Percentiles rank a stretch among this genome's conserved stretches.
Evolutionary conservation across 1,140 invertebrate genomes (phyloP).

Genomic region (Drosophila neocordata): DNA sequence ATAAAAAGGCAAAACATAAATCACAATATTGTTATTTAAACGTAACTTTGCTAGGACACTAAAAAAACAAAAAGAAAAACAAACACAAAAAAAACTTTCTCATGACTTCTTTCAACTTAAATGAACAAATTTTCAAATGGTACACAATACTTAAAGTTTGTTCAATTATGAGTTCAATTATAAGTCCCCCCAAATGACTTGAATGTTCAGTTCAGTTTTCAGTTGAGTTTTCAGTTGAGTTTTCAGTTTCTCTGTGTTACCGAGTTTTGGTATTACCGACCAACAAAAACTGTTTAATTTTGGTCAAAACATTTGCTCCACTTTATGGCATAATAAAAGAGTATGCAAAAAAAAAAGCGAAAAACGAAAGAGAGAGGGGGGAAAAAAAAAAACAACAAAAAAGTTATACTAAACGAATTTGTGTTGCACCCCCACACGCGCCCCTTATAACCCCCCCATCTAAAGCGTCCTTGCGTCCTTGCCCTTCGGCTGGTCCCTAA

Average conservation of each 20-base stretch:
- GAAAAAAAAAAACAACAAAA: conserved; percentile 12
- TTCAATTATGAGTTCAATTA: conserved; percentile 74
- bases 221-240: conserved; percentile 12
- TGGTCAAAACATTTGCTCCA: conserved; percentile 60
- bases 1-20: not conserved
- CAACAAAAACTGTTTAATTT: conserved; percentile 60
- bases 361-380: not conserved
- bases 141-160: conserved; percentile 50
- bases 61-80: not conserved
- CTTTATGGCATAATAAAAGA: conserved; percentile 65
- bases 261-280: conserved; percentile 40
- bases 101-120: conserved; percentile 32
- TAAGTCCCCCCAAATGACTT: conserved; percentile 28
- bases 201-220: conserved; percentile 18
- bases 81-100: not conserved
- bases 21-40: not conserved
- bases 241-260: conserved; percentile 24
- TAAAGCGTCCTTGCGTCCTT: not conserved
- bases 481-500: not conserved
- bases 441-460: not conserved
- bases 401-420: conserved; percentile 66
- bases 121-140: conserved; percentile 43
- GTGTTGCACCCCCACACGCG: conserved; percentile 43
- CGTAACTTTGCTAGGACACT: not conserved
- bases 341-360: conserved; percentile 31